Percentiles rank a stretch among this genome's conserved stretches.
Conservation (phyloP, 2,797 vertebrate species). For the Tangara arthus region DNA sequence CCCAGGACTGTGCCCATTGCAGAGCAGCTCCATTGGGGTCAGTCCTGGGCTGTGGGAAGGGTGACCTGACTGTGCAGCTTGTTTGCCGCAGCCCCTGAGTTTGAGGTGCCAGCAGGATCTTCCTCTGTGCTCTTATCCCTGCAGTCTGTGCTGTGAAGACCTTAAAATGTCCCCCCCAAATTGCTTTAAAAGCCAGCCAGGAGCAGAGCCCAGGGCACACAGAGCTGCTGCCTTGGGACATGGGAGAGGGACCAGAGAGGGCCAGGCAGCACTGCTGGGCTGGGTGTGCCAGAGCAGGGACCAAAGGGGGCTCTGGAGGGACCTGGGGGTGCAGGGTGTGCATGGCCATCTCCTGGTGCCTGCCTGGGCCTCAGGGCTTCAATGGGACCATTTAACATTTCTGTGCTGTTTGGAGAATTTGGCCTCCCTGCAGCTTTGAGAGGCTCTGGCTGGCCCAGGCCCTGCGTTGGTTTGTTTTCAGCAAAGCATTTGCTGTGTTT, state of each 20-base stretch:
- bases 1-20: not conserved
- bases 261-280: not conserved
- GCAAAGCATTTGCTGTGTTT: not conserved
- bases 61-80: not conserved
- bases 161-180: not conserved
- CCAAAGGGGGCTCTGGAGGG: not conserved
- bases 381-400: not conserved
- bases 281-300: not conserved
- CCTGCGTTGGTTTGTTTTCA: not conserved
- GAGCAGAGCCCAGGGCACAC: not conserved
- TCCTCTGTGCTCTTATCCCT: not conserved
- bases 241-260: not conserved
- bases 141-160: not conserved
- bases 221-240: not conserved
- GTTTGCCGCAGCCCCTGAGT: not conserved
- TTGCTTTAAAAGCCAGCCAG: fast-evolving
- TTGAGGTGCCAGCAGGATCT: not conserved
- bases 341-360: not conserved
- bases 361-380: not conserved
- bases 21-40: fast-evolving
- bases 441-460: fast-evolving
- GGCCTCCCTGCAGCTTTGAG: not conserved
- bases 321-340: not conserved
- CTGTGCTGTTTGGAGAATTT: not conserved
- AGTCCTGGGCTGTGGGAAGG: not conserved